Evolutionary conservation across 2,797 vertebrate genomes (phyloP).

Genomic region (Thunnus albacares): DNA sequence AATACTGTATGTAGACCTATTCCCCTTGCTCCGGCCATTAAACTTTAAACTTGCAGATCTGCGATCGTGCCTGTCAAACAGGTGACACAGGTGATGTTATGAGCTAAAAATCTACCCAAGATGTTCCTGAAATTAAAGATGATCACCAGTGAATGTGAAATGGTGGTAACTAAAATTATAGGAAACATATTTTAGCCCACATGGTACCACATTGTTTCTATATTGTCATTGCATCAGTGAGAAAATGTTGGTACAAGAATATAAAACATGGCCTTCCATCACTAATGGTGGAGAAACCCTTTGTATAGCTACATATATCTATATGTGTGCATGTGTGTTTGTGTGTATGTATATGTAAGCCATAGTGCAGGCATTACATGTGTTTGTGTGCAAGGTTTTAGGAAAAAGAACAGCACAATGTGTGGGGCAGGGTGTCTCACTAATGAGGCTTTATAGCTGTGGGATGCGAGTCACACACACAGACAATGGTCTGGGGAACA

Average conservation of each 20-base stretch:
- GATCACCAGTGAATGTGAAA: slow-evolving; percentile 26
- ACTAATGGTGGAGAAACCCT: slow-evolving; percentile 33
- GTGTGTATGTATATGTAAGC: slow-evolving; percentile 3
- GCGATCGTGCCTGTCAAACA: slow-evolving; percentile 80
- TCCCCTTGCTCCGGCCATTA: slow-evolving; percentile 76
- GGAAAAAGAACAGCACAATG: slow-evolving; percentile 61
- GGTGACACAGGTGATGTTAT: slow-evolving; percentile 68
- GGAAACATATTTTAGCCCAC: slow-evolving; percentile 2
- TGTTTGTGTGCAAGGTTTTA: slow-evolving; percentile 59
- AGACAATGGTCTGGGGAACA: slow-evolving; percentile 81
- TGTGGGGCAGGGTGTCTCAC: slow-evolving; percentile 81
- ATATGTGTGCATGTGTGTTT: slow-evolving; percentile 12
- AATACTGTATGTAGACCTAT: slow-evolving; percentile 82
- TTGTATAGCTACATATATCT: slow-evolving; percentile 20
- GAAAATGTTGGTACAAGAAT: slow-evolving; percentile 13
- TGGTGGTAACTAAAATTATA: neutral
- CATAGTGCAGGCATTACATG: slow-evolving; percentile 16
- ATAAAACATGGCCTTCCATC: slow-evolving; percentile 28
- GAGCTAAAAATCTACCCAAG: slow-evolving; percentile 45
- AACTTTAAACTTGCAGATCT: slow-evolving; percentile 83
- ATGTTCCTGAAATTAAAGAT: slow-evolving; percentile 43
- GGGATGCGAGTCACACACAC: slow-evolving; percentile 80
- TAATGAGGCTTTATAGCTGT: slow-evolving; percentile 86
- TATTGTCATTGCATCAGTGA: neutral
- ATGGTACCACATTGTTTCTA: neutral